Conservation (phyloP, 2,888 invertebrate species). For the Eledona agricola region DNA sequence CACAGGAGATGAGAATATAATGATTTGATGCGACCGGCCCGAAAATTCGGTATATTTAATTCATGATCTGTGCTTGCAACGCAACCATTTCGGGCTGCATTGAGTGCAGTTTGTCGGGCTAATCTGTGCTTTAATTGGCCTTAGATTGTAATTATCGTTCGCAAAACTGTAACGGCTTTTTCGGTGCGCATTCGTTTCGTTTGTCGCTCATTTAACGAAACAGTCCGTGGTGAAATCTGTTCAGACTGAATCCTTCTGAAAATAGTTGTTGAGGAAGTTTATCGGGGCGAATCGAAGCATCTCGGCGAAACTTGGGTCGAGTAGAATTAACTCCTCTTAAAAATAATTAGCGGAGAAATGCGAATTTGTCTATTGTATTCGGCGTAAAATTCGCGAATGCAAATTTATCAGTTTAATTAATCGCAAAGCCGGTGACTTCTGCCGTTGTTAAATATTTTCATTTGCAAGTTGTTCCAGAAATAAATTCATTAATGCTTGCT, state of each 20-base stretch:
- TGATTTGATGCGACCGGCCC: constrained; percentile 19
- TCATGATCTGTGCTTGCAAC: too few species aligned
- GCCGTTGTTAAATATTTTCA: constrained; percentile 10
- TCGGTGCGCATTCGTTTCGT: too few species aligned
- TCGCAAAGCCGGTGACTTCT: constrained; percentile 5
- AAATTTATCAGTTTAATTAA: constrained; percentile 18
- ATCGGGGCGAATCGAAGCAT: constrained; percentile 15
- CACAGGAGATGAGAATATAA: constrained; percentile 19
- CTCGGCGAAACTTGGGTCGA: constrained; percentile 2
- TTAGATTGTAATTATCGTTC: too few species aligned
- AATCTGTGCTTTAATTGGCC: too few species aligned
- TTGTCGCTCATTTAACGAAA: too few species aligned
- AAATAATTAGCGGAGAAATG: constrained; percentile 20
- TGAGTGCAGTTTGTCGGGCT: too few species aligned
- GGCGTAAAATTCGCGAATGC: constrained; percentile 9
- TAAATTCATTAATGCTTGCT: constrained; percentile 6
- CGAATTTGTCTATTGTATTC: constrained; percentile 9
- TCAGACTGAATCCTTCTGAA: constrained; percentile 1
- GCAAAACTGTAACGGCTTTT: too few species aligned
- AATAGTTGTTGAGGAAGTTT: constrained; percentile 23
- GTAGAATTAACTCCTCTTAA: constrained; percentile 7
- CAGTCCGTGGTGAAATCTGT: too few species aligned
- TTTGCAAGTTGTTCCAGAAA: constrained; percentile 11
- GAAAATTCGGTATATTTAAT: not conserved
- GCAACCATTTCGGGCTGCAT: too few species aligned